Percentiles rank a stretch among this genome's conserved stretches.
These are phyloP conservation scores for Carterocephalus palaemon DNA, from an alignment of 2,888 invertebrate genomes.

Conservation along the genomic window DNA sequence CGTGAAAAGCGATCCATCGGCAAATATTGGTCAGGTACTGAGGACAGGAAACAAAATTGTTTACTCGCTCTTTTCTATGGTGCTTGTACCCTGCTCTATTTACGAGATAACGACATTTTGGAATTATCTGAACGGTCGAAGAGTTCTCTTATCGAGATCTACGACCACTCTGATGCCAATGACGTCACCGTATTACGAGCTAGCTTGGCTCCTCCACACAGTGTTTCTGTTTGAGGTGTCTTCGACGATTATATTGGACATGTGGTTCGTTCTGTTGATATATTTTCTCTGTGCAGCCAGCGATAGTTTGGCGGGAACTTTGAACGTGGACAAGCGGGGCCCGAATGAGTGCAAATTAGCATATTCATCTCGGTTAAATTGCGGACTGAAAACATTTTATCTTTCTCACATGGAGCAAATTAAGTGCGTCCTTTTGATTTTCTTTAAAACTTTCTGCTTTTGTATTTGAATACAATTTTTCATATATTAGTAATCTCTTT, in stretches of 20 bases:
- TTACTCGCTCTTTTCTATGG: slow-evolving; percentile 33
- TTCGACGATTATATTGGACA: slow-evolving; percentile 44
- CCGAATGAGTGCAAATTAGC: slow-evolving; percentile 31
- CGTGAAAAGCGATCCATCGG: slow-evolving; percentile 36
- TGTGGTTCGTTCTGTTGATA: slow-evolving; percentile 54
- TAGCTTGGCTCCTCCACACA: slow-evolving; percentile 48
- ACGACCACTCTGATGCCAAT: slow-evolving; percentile 56
- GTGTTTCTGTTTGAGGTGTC: slow-evolving; percentile 44
- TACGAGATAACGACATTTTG: slow-evolving; percentile 47
- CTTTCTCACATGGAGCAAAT: slow-evolving; percentile 42
- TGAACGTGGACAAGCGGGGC: slow-evolving; percentile 35
- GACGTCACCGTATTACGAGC: slow-evolving; percentile 52
- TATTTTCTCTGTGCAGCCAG: slow-evolving; percentile 45
- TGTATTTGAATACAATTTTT: slow-evolving; percentile 11
- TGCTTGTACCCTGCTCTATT: slow-evolving; percentile 38
- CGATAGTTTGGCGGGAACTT: slow-evolving; percentile 40
- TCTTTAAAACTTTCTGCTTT: slow-evolving; percentile 10
- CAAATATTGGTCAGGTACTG: slow-evolving; percentile 34
- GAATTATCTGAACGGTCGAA: slow-evolving; percentile 44
- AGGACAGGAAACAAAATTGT: slow-evolving; percentile 37
- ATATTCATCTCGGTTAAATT: slow-evolving; percentile 44
- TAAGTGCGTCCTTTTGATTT: slow-evolving; percentile 40
- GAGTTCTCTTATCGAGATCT: slow-evolving; percentile 47
- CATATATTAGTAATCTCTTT: not conserved
- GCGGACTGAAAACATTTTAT: slow-evolving; percentile 46